Percentiles rank a stretch among this genome's conserved stretches.
phyloP scores from a whole-genome alignment of 2,797 vertebrate genomes.

The Enteromius afrohamiltoni region DNA sequence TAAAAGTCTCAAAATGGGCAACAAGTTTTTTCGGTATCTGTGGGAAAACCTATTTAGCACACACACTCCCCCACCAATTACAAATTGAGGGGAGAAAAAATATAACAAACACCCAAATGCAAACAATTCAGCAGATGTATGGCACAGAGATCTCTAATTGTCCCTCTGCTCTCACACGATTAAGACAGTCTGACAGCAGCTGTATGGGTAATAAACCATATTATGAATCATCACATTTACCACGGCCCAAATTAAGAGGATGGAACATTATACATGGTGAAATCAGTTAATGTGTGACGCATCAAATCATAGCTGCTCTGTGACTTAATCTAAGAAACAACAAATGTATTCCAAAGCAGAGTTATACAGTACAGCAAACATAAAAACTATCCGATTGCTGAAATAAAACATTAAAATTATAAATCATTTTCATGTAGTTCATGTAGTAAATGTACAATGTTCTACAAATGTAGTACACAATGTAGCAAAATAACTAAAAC shows the following conservation, averaged over 20 bases:
- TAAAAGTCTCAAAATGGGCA: conserved; percentile 62
- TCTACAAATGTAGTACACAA: too few species aligned
- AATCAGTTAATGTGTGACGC: conserved; percentile 22
- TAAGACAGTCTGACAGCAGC: conserved; percentile 29
- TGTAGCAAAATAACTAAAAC: neutral
- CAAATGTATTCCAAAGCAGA: neutral
- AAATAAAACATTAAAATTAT: neutral
- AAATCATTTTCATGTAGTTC: too few species aligned
- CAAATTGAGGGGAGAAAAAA: neutral
- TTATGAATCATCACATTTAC: neutral
- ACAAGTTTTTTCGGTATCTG: conserved; percentile 68
- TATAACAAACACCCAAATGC: conserved; percentile 10
- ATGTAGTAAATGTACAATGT: too few species aligned
- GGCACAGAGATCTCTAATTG: neutral
- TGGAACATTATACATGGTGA: neutral
- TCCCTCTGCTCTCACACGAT: neutral
- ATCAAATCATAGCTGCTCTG: conserved; percentile 3
- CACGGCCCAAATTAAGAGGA: conserved; percentile 1
- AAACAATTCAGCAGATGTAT: neutral
- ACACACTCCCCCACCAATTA: conserved; percentile 13
- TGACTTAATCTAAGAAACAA: conserved; percentile 9
- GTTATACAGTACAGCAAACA: neutral
- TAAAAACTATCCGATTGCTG: neutral
- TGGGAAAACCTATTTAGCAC: conserved; percentile 71
- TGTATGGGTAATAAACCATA: conserved; percentile 3